These are phyloP conservation scores for Petaurus breviceps DNA, from an alignment of 2,113 vertebrate species.

Conservation along the genomic window DNA sequence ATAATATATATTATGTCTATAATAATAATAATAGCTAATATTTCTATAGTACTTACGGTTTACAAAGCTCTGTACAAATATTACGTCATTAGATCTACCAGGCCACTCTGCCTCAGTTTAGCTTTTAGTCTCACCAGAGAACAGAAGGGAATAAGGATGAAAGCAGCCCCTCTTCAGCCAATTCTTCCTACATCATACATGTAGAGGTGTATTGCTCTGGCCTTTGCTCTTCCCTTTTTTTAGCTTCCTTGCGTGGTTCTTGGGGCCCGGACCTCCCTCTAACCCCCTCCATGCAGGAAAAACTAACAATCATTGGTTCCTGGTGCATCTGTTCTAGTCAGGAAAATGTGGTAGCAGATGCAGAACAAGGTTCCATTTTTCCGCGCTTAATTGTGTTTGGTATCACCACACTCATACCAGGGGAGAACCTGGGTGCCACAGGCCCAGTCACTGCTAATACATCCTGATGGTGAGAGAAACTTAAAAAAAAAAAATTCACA, in stretches of 20 bases:
- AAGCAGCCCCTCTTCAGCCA: neutral
- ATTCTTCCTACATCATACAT: neutral
- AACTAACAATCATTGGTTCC: neutral
- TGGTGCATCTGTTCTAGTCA: neutral
- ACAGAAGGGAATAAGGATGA: neutral
- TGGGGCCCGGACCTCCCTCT: neutral
- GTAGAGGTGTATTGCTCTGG: neutral
- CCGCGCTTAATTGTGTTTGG: conserved; percentile 7
- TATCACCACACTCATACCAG: neutral
- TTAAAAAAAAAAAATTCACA: conserved; percentile 21
- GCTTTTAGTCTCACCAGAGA: neutral
- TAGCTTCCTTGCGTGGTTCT: neutral
- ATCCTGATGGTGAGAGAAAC: neutral
- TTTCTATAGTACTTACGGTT: too few relatives aligned
- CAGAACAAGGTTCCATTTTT: neutral
- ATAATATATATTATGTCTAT: too few relatives aligned
- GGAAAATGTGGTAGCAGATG: neutral
- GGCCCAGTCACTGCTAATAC: conserved; percentile 41
- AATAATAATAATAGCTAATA: too few relatives aligned
- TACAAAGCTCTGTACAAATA: too few relatives aligned
- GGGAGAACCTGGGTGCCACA: conserved; percentile 26
- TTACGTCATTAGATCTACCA: neutral
- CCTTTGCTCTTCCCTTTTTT: neutral
- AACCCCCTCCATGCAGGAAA: neutral
- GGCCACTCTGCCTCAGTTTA: neutral